Evolutionary conservation across 2,888 invertebrate species (phyloP), one percentile per base, ranked within the genome.

Genomic region (Synanthedon formicaeformis): DNA sequence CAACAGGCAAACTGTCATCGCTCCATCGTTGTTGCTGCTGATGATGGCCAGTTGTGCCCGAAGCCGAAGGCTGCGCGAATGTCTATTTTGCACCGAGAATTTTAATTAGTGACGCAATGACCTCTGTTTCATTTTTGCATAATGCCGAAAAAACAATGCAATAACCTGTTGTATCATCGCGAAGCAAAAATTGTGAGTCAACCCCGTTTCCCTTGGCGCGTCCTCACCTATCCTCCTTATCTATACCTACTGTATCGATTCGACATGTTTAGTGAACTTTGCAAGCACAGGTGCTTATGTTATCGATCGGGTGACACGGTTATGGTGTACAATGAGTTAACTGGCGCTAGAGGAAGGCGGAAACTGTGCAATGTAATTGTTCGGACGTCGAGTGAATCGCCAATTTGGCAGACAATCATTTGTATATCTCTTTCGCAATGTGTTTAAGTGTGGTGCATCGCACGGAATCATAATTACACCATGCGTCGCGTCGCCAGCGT

Each of bases 81-180:
- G 58, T 58, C 56, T 60, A 54, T 55, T 57, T 58, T 57, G 57
- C 66, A 57, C 59, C 55, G 62, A 60, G 75, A 76, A 77, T 80
- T 64, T 73, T 73, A 77, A 81, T 77, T 69, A 69, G 62, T 79
- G 77, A 81, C 76, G 80, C 75, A 78, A 77, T 73, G 72, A 75
- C 73, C 75, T 78, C 71, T 66, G 67, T 58, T 69, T 63, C 59
- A 60, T 75, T 73, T 79, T 73, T 73, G 71, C 73, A 68, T 72
- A 71, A 68, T 61, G 57, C 60, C 62, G 64, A 71, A 73, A 23
- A 73, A 73, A 73, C 69, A 72, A 76, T 72, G 72, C 73, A 71
- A 71, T 67, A 67, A 72, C 66, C 65, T 65, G 72, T 71, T 69
- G 70, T 71, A 67, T 68, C 71, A 71, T 71, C 66, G 58, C 34